Evolutionary conservation across 2,797 vertebrate species (phyloP).

Genomic region (Pachyuromys duprasi): DNA sequence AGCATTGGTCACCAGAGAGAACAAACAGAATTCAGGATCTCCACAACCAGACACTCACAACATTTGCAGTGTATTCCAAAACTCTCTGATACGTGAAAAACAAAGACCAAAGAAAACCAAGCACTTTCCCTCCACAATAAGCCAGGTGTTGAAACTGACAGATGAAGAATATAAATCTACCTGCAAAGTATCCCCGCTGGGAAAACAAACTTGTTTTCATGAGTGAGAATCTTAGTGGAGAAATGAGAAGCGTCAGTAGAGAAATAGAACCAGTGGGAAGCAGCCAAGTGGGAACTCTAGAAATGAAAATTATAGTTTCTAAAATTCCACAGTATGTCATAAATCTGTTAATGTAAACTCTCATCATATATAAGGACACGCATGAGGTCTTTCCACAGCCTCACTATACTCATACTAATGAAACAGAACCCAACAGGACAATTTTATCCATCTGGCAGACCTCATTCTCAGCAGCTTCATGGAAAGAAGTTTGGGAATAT

Average conservation of each 20-base stretch:
- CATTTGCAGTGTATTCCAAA: not conserved
- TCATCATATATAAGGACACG: not conserved
- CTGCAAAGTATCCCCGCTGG: not conserved
- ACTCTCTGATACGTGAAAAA: not conserved
- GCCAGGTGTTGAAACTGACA: not conserved
- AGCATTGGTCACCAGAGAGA: not conserved
- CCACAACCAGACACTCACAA: not conserved
- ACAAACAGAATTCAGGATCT: not conserved
- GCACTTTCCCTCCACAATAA: not conserved
- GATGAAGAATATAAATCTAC: not conserved
- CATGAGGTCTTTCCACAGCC: not conserved
- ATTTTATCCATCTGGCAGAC: not conserved
- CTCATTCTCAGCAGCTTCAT: not conserved
- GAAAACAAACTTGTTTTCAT: not conserved
- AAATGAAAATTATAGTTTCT: not conserved
- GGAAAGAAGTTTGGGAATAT: not conserved
- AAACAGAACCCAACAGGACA: not conserved
- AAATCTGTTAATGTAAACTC: not conserved
- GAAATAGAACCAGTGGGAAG: conserved; percentile 21
- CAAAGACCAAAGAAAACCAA: not conserved
- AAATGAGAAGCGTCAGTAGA: not conserved
- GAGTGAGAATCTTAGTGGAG: conserved; percentile 6
- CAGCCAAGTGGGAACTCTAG: not conserved
- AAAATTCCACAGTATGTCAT: not conserved
- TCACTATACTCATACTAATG: not conserved